Evolutionary conservation across 2,888 invertebrate genomes (phyloP), one percentile per base, ranked within the genome.

Genomic region (Helicoverpa assulta): DNA sequence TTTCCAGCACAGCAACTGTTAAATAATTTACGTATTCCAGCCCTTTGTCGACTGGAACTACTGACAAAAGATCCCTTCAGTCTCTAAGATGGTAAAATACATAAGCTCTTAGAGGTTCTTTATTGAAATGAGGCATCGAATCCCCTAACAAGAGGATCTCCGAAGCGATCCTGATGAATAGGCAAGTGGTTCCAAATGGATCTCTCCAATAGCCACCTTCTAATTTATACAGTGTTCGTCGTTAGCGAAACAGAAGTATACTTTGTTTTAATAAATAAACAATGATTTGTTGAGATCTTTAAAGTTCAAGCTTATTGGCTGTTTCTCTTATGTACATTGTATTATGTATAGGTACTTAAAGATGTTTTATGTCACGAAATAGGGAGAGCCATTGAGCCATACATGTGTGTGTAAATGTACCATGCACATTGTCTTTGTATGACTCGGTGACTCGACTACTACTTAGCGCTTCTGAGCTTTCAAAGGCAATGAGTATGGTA

Each of bases 61-160:
- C 77, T 75, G 62, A 0, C 18, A 43, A 0, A 14, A 19, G 10
- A 40, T 2, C 16, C 40, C 16, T 5, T 40, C 26, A 10, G 7
- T 53, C 10, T 53, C 26, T 51, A 60, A 79, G 54, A 72, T 68
- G 67, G 53, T 68, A 73, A 80, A 80, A 74, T 76, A 81, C 64
- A 67, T 79, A 76, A 78, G 76, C 77, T 73, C 75, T 73, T 37
- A 56, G 62, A 50, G 69, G 71, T 73, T 79, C 81, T 81, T 83
- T 80, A 83, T 83, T 82, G 58, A 79, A 79, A 81, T 81, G 75
- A 79, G 72, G 62, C 56, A 76, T 70, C 72, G 47, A 70, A 55
- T 57, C 70, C 62, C 55, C 58, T 67, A 68, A 67, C 73, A 63
- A 75, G 80, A 68, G 58, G 66, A 65, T 65, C 72, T 54, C 26